Base-by-base conservation (phyloP, 2,113 vertebrate species). In the Dolichotis patagonum region DNA sequence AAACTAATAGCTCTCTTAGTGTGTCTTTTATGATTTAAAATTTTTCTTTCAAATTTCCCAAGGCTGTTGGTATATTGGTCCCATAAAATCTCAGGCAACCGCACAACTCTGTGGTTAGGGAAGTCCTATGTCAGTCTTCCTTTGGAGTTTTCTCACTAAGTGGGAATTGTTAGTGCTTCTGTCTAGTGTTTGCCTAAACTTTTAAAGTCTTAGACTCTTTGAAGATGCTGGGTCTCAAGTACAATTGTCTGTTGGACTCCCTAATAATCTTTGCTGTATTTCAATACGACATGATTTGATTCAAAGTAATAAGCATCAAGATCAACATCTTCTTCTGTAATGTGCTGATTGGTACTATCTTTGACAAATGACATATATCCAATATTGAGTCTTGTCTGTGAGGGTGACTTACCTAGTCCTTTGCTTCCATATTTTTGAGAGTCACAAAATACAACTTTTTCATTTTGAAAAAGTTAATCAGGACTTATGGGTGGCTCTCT, bases 261-360 rank as follows among this genome's bases (percentile, higher is more conserved):
- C 20, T 73, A 38, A 98, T 99, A 99, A 99, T 99, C 99, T 99
- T 99, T 99, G 99, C 99, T 99, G 99, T 99, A 99, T 99, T 99
- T 99, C 98, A 99, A 99, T 98, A 99, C 99, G 99, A 99, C 99
- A 99, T 99, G 99, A 99, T 99, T 99, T 81, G 99, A 99, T 98
- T 99, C 99, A 99, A 99, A 99, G 99, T 99, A 99, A 99, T 99
- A 99, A 96, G 99, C 99, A 96, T 99, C 99, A 92, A 99, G 99
- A 94, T 99, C 99, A 97, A 99, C 99, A 92, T 99, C 99, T 46
- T 99, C 99, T 92, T 99, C 99, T 77, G 99, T 98, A 97, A 99
- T 97, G 97, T 84, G 98, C 97, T 88, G 98, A 98, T 97, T 99
- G 99, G 98, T 98, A 96, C 98, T 98, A 97, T 99, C 99, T 99